Conservation (phyloP, 2,888 invertebrate species). For the Ormia ochracea region DNA sequence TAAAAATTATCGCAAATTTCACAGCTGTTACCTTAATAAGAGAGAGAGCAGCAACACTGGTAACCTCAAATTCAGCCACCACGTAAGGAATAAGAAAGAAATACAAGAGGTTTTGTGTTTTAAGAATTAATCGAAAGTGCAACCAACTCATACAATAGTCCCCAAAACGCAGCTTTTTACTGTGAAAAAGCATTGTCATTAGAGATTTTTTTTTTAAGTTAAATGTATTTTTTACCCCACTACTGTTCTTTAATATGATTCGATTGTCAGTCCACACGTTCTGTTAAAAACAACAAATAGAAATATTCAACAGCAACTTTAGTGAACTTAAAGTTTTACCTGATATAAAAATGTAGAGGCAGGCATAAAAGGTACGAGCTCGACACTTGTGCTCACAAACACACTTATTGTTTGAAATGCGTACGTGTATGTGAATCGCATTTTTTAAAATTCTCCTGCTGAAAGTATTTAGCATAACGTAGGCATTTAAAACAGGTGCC, state of each 20-base stretch:
- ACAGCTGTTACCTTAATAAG: no score
- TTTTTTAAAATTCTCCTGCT: conserved; percentile 39
- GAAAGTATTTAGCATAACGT: conserved; percentile 64
- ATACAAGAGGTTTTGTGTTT: no score
- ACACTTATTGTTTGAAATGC: neutral
- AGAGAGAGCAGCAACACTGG: no score
- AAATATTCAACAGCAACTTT: neutral
- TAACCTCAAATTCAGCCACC: no score
- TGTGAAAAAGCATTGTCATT: no score
- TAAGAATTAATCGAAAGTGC: no score
- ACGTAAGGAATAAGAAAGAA: no score
- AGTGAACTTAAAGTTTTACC: neutral
- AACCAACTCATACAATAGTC: no score
- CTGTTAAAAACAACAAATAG: neutral
- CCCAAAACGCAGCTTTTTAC: no score
- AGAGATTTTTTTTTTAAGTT: no score
- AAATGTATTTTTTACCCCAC: neutral
- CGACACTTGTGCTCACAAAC: neutral
- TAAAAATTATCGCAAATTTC: no score
- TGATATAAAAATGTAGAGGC: neutral
- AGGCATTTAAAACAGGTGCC: conserved; percentile 64
- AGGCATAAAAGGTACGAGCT: neutral
- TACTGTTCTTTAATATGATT: neutral
- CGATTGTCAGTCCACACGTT: neutral
- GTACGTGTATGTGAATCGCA: neutral